Base-by-base conservation (phyloP, 2,888 invertebrate species). In the Athalia rosae region DNA sequence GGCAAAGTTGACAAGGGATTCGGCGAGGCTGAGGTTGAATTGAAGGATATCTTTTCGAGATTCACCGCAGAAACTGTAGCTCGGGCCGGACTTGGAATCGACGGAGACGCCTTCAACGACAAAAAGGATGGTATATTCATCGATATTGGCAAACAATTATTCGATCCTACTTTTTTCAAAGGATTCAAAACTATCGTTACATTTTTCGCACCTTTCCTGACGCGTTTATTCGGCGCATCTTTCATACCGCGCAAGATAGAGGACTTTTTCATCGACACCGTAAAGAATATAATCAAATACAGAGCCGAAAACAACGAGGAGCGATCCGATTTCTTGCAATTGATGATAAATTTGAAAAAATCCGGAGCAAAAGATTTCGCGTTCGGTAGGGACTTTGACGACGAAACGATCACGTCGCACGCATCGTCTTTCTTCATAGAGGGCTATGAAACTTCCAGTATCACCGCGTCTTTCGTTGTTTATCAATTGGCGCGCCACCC, bases 381-480 rank as follows among this genome's bases (percentile, higher is more conserved):
- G 81, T 85, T 6, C 81, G 83, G 0, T 85, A 84, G 13, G 84
- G 84, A 73, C 79, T 87, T 79, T 84, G 84, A 77, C 79, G 58
- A 71, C 4, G 83, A 88, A 0, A 4, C 79, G 0, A 84, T 92
- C 79, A 82, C 88, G 0, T 87, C 92, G 0, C 91, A 92, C 78
- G 88, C 91, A 0, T 84, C 91, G 0, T 89, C 92, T 1, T 92
- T 92, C 81, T 92, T 91, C 80, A 79, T 91, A 1, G 92, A 92
- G 43, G 92, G 92, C 1, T 91, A 90, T 80, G 92, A 92, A 82
- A 92, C 92, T 0, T 91, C 92, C 0, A 91, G 91, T 41, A 89
- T 91, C 0, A 88, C 91, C 0, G 83, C 92, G 56, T 87, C 89
- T 6, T 91, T 91, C 76, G 84, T 90, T 0, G 83, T 90, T 0